Conservation (phyloP, 2,797 vertebrate genomes). For the Sphenopsis melanotis region DNA sequence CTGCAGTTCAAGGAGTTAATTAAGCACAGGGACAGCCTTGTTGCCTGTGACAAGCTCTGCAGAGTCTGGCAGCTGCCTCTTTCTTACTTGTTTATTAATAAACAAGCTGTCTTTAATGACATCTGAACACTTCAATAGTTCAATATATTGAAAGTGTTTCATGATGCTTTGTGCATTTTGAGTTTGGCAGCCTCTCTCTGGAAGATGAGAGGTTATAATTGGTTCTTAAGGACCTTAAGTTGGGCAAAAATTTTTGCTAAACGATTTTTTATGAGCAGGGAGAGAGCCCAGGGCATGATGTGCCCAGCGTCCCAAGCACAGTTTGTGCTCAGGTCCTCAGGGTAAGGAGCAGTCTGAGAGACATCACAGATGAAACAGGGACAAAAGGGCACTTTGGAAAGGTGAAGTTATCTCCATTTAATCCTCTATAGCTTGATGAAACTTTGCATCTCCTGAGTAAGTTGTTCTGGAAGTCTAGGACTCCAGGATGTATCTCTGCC, state of each 20-base stretch:
- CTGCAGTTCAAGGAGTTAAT: neutral
- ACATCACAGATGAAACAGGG: neutral
- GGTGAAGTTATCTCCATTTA: neutral
- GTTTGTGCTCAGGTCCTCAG: neutral
- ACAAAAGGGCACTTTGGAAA: neutral
- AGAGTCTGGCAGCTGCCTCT: neutral
- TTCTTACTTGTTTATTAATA: neutral
- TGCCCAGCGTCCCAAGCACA: rapidly evolving
- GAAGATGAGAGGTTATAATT: neutral
- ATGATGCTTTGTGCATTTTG: neutral
- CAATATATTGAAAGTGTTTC: neutral
- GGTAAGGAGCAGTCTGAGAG: neutral
- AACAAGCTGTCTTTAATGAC: neutral
- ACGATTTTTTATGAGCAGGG: neutral
- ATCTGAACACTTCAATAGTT: neutral
- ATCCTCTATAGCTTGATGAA: neutral
- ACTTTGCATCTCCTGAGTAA: neutral
- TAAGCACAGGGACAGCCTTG: neutral
- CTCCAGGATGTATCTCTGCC: neutral
- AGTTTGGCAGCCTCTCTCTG: neutral
- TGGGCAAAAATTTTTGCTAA: neutral
- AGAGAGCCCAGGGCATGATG: neutral
- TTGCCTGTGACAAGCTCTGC: neutral
- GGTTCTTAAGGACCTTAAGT: neutral
- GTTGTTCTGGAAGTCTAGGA: neutral